Evolutionary conservation across 2,888 invertebrate species (phyloP).

Genomic region (Lamproptera curius): DNA sequence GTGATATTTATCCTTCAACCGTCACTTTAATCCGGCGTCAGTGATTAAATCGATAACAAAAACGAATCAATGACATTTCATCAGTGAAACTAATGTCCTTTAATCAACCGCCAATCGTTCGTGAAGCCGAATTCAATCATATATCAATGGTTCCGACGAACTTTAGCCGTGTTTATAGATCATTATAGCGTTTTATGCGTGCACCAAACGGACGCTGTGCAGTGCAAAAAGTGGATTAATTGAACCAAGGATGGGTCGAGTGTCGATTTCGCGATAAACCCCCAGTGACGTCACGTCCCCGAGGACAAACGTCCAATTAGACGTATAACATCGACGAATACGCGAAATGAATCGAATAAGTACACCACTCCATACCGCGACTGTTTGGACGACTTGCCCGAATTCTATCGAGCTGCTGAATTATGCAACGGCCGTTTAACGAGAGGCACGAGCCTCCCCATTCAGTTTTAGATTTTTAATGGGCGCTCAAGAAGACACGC

Average conservation of each 20-base stretch:
- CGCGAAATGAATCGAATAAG: slow-evolving; percentile 12
- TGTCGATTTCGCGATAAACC: slow-evolving; percentile 17
- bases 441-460: slow-evolving; percentile 21
- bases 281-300: background rate
- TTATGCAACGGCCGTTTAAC: slow-evolving; percentile 20
- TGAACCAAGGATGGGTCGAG: slow-evolving; percentile 5
- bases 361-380: background rate
- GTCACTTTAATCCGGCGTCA: slow-evolving; percentile 1
- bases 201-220: background rate
- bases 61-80: slow-evolving; percentile 3
- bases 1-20: background rate
- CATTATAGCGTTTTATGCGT: slow-evolving; percentile 17
- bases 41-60: background rate
- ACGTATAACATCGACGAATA: slow-evolving; percentile 17
- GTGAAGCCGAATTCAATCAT: background rate
- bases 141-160: slow-evolving; percentile 7
- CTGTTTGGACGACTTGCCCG: slow-evolving; percentile 10
- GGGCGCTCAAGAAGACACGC: background rate
- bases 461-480: slow-evolving; percentile 22
- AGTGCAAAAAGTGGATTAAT: slow-evolving; percentile 8
- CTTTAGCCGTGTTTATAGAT: slow-evolving; percentile 3
- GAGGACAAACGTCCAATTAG: slow-evolving; percentile 21
- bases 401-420: slow-evolving; percentile 17
- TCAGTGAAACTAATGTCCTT: slow-evolving; percentile 9
- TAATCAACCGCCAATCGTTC: slow-evolving; percentile 9